Percentiles rank a stretch among this genome's conserved stretches.
Evolutionary conservation across 2,797 vertebrate genomes (phyloP).

Genomic region (Pteronotus mesoamericanus): DNA sequence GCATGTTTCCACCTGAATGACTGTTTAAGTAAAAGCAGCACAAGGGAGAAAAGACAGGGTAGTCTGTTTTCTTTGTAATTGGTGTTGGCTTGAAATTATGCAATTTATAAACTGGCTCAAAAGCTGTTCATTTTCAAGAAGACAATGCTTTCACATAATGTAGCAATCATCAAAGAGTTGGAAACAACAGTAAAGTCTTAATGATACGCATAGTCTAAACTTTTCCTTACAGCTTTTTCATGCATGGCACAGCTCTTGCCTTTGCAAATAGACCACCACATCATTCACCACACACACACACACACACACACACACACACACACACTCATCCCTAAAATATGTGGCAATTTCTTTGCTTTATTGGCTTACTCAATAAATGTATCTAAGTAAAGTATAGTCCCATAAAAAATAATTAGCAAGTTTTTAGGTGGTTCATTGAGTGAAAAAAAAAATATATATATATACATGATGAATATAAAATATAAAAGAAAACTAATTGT

Average conservation of each 20-base stretch:
- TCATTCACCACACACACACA: not conserved
- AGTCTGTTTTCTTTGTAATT: slow-evolving; percentile 72
- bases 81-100: slow-evolving; percentile 53
- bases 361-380: not conserved
- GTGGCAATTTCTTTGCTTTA: not conserved
- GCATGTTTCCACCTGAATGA: slow-evolving; percentile 67
- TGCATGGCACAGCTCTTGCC: not conserved
- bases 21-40: slow-evolving; percentile 70
- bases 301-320: not conserved
- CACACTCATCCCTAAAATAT: not conserved
- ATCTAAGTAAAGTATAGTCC: not conserved
- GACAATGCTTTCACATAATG: slow-evolving; percentile 29
- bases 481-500: not conserved
- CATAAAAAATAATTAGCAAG: not conserved
- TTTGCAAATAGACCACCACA: not conserved
- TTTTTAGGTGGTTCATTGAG: not conserved
- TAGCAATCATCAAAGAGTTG: slow-evolving; percentile 48
- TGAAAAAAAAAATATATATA: not conserved
- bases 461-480: not conserved
- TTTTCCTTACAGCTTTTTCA: not conserved
- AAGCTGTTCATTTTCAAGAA: slow-evolving; percentile 64
- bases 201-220: not conserved
- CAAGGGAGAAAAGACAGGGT: slow-evolving; percentile 51
- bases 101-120: slow-evolving; percentile 52
- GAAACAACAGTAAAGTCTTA: slow-evolving; percentile 34